Conservation (phyloP, 2,113 vertebrate genomes). For the Epinephelus moara region DNA sequence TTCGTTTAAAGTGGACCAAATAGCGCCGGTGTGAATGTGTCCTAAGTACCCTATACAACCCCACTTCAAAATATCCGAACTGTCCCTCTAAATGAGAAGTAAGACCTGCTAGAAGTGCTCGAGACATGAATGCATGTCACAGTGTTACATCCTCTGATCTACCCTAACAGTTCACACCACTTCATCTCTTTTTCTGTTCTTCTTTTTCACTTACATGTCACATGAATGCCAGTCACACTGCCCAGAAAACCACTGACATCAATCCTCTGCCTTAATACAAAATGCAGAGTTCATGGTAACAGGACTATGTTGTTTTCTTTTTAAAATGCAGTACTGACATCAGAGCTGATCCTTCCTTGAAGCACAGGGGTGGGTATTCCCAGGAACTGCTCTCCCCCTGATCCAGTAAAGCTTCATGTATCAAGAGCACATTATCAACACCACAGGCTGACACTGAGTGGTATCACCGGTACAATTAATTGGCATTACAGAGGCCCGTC, state of each 20-base stretch:
- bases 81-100: not conserved
- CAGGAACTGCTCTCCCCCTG: not conserved
- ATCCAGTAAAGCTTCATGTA: not conserved
- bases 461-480: not conserved
- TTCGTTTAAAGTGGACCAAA: too few species aligned
- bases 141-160: not conserved
- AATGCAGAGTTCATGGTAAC: not conserved
- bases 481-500: not conserved
- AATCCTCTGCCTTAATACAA: not conserved
- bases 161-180: not conserved
- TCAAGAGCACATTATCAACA: not conserved
- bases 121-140: not conserved
- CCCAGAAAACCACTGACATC: not conserved
- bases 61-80: too few species aligned
- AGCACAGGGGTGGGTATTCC: not conserved
- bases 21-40: too few species aligned
- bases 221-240: not conserved
- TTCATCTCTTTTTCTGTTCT: not conserved
- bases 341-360: not conserved
- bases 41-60: too few species aligned
- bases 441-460: not conserved
- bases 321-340: not conserved
- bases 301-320: not conserved
- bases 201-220: not conserved
- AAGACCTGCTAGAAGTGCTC: not conserved